phyloP scores from a whole-genome alignment of 2,888 invertebrate species.

The Sinodicranocentrus sp. region DNA sequence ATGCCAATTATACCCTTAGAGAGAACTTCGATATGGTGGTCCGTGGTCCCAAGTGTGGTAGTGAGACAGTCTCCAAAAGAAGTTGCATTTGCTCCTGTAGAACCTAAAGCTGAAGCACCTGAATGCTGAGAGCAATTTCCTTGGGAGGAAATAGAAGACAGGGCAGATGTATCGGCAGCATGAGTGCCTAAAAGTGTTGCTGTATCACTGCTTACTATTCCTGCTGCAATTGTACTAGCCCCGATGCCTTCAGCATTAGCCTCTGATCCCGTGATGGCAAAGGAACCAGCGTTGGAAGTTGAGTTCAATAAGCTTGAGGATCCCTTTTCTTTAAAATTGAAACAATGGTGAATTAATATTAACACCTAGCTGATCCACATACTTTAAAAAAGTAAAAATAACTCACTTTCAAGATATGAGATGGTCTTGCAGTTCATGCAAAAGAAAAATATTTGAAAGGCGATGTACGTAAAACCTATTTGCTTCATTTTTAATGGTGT shows the following conservation, averaged over 20 bases:
- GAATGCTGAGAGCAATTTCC: conserved; percentile 50
- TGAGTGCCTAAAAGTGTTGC: not conserved
- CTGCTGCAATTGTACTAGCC: conserved; percentile 27
- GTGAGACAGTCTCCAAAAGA: conserved; percentile 37
- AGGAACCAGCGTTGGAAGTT: conserved; percentile 16
- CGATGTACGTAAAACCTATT: too few relatives aligned
- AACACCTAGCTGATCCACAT: too few relatives aligned
- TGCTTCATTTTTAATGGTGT: too few relatives aligned
- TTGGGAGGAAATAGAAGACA: not conserved
- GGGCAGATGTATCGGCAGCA: not conserved
- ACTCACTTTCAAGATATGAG: too few relatives aligned
- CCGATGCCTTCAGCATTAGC: conserved; percentile 33
- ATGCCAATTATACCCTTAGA: too few relatives aligned
- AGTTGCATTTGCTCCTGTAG: not conserved
- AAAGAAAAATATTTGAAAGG: too few relatives aligned
- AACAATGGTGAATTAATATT: too few relatives aligned
- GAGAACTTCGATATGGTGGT: conserved; percentile 13
- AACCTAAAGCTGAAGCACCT: conserved; percentile 14
- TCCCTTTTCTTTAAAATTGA: too few relatives aligned
- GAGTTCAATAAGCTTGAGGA: too few relatives aligned
- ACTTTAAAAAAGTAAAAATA: too few relatives aligned
- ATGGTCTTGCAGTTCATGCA: too few relatives aligned
- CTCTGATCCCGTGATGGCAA: not conserved
- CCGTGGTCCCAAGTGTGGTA: not conserved
- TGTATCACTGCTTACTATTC: conserved; percentile 30